Evolutionary conservation across 1,140 invertebrate species (phyloP).

Genomic region (Macrobrachium rosenbergii): DNA sequence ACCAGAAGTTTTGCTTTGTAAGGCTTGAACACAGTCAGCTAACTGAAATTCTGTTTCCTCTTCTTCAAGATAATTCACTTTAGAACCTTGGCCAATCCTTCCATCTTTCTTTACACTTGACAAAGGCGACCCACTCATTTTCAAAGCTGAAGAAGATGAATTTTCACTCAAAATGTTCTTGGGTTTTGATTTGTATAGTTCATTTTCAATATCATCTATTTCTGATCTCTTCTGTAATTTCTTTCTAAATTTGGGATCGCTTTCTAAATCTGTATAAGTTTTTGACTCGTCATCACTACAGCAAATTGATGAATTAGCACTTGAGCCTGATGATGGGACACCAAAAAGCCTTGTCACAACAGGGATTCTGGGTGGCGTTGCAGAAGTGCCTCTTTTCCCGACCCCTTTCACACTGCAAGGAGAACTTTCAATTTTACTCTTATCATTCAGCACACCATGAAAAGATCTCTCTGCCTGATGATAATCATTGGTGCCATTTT

Average conservation of each 20-base stretch:
- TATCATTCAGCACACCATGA: too few relatives aligned
- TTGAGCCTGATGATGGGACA: slow-evolving; percentile 33
- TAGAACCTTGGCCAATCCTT: neutral
- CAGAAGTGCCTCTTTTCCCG: neutral
- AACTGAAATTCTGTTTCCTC: too few relatives aligned
- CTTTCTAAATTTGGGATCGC: neutral
- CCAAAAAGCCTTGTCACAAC: slow-evolving; percentile 59
- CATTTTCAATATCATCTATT: neutral
- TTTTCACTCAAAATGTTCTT: too few relatives aligned
- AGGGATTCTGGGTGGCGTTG: slow-evolving; percentile 13
- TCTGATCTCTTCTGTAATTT: neutral
- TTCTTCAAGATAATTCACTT: neutral
- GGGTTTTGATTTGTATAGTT: too few relatives aligned
- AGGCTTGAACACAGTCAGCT: too few relatives aligned
- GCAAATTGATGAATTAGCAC: slow-evolving; percentile 34
- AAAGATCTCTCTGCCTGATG: neutral
- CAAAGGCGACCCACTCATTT: too few relatives aligned
- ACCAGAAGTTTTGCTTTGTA: too few relatives aligned
- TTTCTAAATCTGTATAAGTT: neutral
- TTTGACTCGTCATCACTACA: slow-evolving; percentile 27
- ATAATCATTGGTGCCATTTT: slow-evolving; percentile 15
- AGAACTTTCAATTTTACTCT: neutral
- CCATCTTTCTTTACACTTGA: neutral
- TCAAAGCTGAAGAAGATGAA: too few relatives aligned
- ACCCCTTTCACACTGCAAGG: slow-evolving; percentile 2